These are phyloP conservation scores for Crossaster papposus DNA, from an alignment of 53 echinoderm and acorn worm species.

Conservation along the genomic window DNA sequence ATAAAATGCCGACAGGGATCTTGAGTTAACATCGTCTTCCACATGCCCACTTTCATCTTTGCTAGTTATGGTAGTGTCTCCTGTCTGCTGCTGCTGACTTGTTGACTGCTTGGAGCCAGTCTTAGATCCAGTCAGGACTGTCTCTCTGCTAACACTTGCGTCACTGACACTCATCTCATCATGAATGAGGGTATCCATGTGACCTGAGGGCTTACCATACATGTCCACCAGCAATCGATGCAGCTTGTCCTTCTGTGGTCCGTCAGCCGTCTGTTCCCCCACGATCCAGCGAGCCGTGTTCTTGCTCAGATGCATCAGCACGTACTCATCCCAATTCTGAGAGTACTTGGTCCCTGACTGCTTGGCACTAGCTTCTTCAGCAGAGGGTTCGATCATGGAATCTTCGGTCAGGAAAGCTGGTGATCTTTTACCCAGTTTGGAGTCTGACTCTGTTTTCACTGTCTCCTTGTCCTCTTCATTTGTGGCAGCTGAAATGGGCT, in stretches of 20 bases:
- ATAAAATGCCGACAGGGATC: constrained; percentile 92
- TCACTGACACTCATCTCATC: constrained; percentile 93
- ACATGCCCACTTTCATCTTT: not conserved
- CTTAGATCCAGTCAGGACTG: constrained; percentile 49
- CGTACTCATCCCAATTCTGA: constrained; percentile 88
- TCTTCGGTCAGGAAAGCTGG: constrained; percentile 63
- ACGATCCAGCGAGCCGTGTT: constrained; percentile 98
- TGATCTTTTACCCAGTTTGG: not conserved
- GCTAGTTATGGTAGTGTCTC: not conserved
- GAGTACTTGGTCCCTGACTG: constrained; percentile 54
- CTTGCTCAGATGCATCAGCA: constrained; percentile 91
- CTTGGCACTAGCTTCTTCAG: constrained; percentile 32
- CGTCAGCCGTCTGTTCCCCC: constrained; percentile 79
- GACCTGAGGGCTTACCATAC: constrained; percentile 72
- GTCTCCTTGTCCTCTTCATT: constrained; percentile 62
- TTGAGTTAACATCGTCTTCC: constrained; percentile 63
- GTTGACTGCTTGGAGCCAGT: constrained; percentile 41
- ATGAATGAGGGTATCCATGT: constrained; percentile 84
- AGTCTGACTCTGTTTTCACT: constrained; percentile 28
- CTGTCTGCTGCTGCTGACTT: constrained; percentile 8
- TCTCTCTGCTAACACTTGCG: constrained; percentile 60
- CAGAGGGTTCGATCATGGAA: constrained; percentile 28
- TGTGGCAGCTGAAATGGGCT: constrained; percentile 15
- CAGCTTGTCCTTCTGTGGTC: constrained; percentile 85
- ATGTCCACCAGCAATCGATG: constrained; percentile 75